phyloP scores from a whole-genome alignment of 2,113 vertebrate species.

The Colaptes auratus region DNA sequence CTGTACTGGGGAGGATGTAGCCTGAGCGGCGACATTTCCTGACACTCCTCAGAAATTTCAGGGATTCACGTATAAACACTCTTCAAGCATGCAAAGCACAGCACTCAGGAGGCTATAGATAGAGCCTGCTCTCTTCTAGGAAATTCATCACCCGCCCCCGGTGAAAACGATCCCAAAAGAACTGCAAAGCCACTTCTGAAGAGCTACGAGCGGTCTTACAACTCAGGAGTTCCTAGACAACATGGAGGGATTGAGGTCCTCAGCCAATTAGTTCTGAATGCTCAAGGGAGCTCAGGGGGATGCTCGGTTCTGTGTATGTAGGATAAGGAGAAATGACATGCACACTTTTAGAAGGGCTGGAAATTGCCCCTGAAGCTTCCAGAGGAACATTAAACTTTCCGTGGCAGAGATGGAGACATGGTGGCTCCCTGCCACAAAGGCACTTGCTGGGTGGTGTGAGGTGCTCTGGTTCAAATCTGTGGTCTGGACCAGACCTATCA shows the following conservation, averaged over 20 bases:
- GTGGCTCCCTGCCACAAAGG: not conserved
- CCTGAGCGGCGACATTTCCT: not conserved
- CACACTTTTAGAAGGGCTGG: not conserved
- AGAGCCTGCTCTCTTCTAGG: conserved; percentile 33
- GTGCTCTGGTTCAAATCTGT: not conserved
- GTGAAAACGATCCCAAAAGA: not conserved
- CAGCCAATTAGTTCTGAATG: not conserved
- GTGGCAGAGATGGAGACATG: not conserved
- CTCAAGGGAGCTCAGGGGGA: not conserved
- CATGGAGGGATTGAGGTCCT: not conserved
- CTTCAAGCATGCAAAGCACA: not conserved
- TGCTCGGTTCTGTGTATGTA: not conserved
- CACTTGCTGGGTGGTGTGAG: not conserved
- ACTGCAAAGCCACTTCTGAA: not conserved
- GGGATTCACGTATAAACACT: not conserved
- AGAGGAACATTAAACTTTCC: not conserved
- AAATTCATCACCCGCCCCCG: not conserved
- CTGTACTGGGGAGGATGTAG: not conserved
- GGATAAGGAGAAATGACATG: not conserved
- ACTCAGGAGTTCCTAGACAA: not conserved
- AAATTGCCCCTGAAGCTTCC: not conserved
- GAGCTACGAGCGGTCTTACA: conserved; percentile 19
- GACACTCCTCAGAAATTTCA: not conserved
- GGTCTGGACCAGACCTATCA: not conserved
- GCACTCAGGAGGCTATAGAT: conserved; percentile 5